Percentiles rank a stretch among this genome's conserved stretches.
phyloP scores from a whole-genome alignment of 2,113 vertebrate species.

The Hoplias malabaricus region DNA sequence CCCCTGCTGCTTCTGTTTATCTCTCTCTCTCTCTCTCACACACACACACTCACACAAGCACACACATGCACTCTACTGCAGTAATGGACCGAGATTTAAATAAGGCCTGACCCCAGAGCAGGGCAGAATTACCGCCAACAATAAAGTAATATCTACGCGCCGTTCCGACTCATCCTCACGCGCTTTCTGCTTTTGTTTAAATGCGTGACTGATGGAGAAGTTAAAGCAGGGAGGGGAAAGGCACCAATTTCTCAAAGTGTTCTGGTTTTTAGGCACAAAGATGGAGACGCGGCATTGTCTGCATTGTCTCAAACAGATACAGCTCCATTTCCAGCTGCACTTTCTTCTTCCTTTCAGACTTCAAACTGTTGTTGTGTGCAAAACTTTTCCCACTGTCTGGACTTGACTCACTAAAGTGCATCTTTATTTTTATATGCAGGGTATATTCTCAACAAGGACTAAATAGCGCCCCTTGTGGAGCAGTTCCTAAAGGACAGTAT shows the following conservation, averaged over 20 bases:
- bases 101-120: slow-evolving; percentile 91
- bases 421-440: background rate
- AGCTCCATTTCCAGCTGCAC: too few species aligned
- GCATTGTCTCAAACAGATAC: too few species aligned
- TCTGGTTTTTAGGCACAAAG: slow-evolving; percentile 9
- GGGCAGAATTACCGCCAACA: slow-evolving; percentile 84
- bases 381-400: too few species aligned
- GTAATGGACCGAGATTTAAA: slow-evolving; percentile 94
- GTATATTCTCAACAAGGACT: too few species aligned
- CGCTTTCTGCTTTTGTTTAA: slow-evolving; percentile 69
- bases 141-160: slow-evolving; percentile 84
- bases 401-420: slow-evolving; percentile 47
- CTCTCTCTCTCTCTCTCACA: slow-evolving; percentile 87
- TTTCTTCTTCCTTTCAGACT: too few species aligned
- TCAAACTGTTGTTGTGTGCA: too few species aligned
- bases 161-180: too few species aligned
- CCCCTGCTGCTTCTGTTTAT: slow-evolving; percentile 97
- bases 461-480: too few species aligned
- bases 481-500: too few species aligned
- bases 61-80: slow-evolving; percentile 60
- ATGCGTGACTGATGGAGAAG: slow-evolving; percentile 52
- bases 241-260: too few species aligned
- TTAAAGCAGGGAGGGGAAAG: too few species aligned
- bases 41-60: slow-evolving; percentile 4
- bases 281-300: too few species aligned